Percentiles rank a stretch among this genome's conserved stretches.
Evolutionary conservation across 1,140 invertebrate genomes (phyloP).

Genomic region (Colletes latitarsis): DNA sequence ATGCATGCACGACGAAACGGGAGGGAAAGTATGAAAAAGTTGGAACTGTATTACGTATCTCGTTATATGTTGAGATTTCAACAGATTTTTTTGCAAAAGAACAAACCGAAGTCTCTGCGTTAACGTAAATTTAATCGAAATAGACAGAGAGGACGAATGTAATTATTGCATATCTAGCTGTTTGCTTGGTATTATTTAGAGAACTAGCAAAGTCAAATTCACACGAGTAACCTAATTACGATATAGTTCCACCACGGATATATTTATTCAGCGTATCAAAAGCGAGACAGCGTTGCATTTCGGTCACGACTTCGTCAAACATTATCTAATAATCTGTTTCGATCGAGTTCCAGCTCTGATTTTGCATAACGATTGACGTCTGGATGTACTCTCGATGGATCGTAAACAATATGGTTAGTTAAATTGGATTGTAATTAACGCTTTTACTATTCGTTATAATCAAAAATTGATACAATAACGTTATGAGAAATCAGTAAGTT

Average conservation of each 20-base stretch:
- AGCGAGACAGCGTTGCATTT: background rate
- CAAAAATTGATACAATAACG: no score
- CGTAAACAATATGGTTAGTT: background rate
- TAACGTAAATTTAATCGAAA: no score
- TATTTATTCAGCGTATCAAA: slow-evolving; percentile 3
- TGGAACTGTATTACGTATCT: background rate
- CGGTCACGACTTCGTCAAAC: background rate
- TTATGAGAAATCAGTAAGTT: no score
- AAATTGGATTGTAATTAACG: background rate
- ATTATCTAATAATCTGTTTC: background rate
- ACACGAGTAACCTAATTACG: background rate
- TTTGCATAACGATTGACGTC: background rate
- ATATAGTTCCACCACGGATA: background rate
- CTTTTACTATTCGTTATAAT: background rate
- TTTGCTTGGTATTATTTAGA: no score
- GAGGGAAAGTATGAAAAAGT: background rate
- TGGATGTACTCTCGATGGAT: background rate
- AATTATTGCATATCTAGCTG: no score
- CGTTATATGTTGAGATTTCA: background rate
- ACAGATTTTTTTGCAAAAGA: background rate
- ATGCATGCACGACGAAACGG: no score
- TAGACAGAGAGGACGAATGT: no score
- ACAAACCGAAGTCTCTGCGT: no score
- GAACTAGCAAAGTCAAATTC: background rate
- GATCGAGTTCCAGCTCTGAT: background rate